A percentile compares a stretch with the other conserved stretches of the same genome.
These are phyloP conservation scores for Stomatorhinus ivindoensis DNA, from an alignment of 2,113 vertebrate genomes.

Conservation along the genomic window DNA sequence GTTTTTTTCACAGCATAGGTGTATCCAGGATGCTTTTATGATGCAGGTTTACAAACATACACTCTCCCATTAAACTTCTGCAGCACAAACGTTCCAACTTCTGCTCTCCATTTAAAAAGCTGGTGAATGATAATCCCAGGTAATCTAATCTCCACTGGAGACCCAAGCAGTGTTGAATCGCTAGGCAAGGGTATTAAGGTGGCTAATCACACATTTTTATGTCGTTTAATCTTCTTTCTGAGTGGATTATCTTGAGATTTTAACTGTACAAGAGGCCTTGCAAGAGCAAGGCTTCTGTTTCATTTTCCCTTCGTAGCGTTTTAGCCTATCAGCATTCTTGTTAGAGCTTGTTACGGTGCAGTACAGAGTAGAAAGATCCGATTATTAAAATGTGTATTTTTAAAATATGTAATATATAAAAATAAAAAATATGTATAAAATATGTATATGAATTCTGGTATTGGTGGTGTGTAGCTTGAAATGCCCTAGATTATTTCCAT, in stretches of 20 bases:
- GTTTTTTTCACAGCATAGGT: background rate
- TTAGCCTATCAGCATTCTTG: background rate
- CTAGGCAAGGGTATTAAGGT: constrained; percentile 34
- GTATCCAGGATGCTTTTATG: constrained; percentile 42
- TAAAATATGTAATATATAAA: too few species aligned
- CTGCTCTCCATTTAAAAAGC: constrained; percentile 8
- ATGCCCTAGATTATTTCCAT: background rate
- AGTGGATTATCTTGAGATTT: constrained; percentile 43
- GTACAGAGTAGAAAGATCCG: background rate
- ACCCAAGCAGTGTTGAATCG: constrained; percentile 28
- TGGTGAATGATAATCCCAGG: constrained; percentile 15
- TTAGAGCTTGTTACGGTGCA: background rate
- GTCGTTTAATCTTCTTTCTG: constrained; percentile 38
- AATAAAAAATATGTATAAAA: too few species aligned
- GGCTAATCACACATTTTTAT: constrained; percentile 33
- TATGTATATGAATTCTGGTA: too few species aligned
- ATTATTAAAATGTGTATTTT: too few species aligned
- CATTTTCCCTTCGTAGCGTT: background rate
- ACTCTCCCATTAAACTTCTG: constrained; percentile 33
- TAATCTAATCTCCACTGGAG: constrained; percentile 41
- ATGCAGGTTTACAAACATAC: constrained; percentile 25
- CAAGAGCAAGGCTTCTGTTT: background rate
- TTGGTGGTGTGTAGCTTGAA: background rate
- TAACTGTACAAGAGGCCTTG: background rate
- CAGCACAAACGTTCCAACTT: constrained; percentile 31